Evolutionary conservation across 2,113 vertebrate species (phyloP), one percentile per base, ranked within the genome.

Genomic region (Alosa alosa): DNA sequence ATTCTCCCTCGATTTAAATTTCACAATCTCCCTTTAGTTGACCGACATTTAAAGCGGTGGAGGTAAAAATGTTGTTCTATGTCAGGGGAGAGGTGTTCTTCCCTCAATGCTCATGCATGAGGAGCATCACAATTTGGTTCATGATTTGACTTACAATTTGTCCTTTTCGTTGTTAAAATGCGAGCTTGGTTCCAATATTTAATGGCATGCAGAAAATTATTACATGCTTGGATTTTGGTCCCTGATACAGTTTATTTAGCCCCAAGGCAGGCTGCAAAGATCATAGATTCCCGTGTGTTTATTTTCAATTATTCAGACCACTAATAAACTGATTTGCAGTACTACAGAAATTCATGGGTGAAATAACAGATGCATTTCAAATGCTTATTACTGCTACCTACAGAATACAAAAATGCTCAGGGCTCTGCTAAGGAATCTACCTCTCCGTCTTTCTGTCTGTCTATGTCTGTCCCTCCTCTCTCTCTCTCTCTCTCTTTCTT

Each of bases 401-500:
- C 72, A 17, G 31, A 78, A 78, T 78, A 36, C 64, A 68, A 31
- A 78, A 78, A 78, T 18, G 72, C 72, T 78, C 72, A 78, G 39
- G 84, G 90, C 90, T 92, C 92, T 78, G 72, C 39, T 78, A 17
- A 92, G 90, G 94, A 93, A 90, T 93, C 93, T 92, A 94, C 92
- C 41, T 49, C 85, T 89, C 86, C 52, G 44, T 50, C 15, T 49
- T 45, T 86, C 86, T 86, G 83, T 87, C 87, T 83, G 87, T 89
- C 87, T 86, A 36, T 81, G 82, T 0, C 90, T 88, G 88, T 91
- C 89, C 87, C 89, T 89, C 52, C 17, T 11, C 25, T 31, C 25
- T 36, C 86, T 88, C 89, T 91, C 87, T 86, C 88, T 92, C 91
- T 92, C 91, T 92, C 92, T 91, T 92, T 91, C 92, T 92, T 88